Evolutionary conservation across 2,888 invertebrate genomes (phyloP).

Genomic region (Branchipolynoe longqiensis): DNA sequence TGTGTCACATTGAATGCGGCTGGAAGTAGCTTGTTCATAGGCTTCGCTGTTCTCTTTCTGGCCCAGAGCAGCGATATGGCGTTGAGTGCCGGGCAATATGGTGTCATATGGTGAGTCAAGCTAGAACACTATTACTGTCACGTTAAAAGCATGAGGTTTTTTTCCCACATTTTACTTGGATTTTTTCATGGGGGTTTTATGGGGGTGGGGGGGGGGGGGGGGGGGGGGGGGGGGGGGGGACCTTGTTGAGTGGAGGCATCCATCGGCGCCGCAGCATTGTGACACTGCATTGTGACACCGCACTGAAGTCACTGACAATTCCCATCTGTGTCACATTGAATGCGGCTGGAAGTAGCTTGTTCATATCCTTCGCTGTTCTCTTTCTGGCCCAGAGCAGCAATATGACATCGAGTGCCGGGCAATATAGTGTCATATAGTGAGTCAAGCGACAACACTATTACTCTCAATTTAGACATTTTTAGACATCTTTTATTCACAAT

Average conservation of each 20-base stretch:
- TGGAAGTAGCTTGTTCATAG: conserved; percentile 76
- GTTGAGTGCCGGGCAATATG: conserved; percentile 67
- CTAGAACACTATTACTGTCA: no score
- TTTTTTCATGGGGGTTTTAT: no score
- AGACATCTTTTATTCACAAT: no score
- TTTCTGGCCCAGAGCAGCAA: conserved; percentile 73
- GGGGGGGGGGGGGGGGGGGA: no score
- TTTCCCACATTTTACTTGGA: no score
- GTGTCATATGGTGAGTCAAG: conserved; percentile 75
- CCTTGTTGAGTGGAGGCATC: no score
- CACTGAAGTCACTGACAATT: conserved; percentile 72
- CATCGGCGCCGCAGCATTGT: no score
- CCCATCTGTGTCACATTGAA: conserved; percentile 77
- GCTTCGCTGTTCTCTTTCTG: conserved; percentile 73
- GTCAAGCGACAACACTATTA: no score
- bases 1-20: conserved; percentile 76
- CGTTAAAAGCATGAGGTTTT: no score
- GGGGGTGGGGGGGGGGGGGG: no score
- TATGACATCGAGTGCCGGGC: conserved; percentile 65
- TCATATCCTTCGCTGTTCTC: conserved; percentile 73
- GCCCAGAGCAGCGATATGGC: conserved; percentile 69
- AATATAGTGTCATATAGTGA: conserved; percentile 72
- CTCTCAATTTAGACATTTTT: no score
- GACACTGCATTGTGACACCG: conserved; percentile 65
- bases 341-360: conserved; percentile 76